Percentiles rank a stretch among this genome's conserved stretches.
These are phyloP conservation scores for Noctua janthina DNA, from an alignment of 2,888 invertebrate genomes.

Conservation along the genomic window DNA sequence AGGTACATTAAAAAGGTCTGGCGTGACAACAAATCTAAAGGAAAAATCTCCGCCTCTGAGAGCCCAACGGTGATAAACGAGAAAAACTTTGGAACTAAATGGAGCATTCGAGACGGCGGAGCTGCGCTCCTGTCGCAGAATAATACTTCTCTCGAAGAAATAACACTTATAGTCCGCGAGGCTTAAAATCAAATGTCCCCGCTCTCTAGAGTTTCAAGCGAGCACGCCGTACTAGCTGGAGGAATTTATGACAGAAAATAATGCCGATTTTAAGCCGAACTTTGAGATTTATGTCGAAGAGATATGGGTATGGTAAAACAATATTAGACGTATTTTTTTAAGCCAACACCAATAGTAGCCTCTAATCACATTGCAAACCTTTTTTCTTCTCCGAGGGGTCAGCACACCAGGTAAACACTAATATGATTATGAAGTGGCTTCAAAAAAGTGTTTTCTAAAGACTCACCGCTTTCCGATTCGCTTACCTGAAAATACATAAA, in stretches of 20 bases:
- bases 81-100: constrained; percentile 91
- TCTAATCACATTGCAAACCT: neutral
- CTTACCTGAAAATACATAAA: constrained; percentile 56
- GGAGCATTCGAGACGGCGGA: constrained; percentile 90
- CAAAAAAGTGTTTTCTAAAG: neutral
- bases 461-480: constrained; percentile 27
- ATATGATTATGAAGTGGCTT: neutral
- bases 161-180: constrained; percentile 90
- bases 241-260: constrained; percentile 80
- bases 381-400: neutral
- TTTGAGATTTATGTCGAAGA: constrained; percentile 61
- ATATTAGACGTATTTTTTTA: neutral
- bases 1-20: constrained; percentile 91
- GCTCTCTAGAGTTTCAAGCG: constrained; percentile 83
- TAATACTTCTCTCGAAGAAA: constrained; percentile 90
- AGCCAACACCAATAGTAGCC: too few relatives aligned
- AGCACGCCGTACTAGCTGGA: constrained; percentile 79
- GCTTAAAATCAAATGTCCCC: constrained; percentile 90
- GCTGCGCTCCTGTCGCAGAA: constrained; percentile 89
- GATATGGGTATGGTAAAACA: constrained; percentile 7
- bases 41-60: constrained; percentile 90
- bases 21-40: constrained; percentile 91
- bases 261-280: constrained; percentile 75
- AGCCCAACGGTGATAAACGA: constrained; percentile 91
- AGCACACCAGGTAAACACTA: neutral